Evolutionary conservation across 2,888 invertebrate genomes (phyloP).

Genomic region (Augiades crinisus): DNA sequence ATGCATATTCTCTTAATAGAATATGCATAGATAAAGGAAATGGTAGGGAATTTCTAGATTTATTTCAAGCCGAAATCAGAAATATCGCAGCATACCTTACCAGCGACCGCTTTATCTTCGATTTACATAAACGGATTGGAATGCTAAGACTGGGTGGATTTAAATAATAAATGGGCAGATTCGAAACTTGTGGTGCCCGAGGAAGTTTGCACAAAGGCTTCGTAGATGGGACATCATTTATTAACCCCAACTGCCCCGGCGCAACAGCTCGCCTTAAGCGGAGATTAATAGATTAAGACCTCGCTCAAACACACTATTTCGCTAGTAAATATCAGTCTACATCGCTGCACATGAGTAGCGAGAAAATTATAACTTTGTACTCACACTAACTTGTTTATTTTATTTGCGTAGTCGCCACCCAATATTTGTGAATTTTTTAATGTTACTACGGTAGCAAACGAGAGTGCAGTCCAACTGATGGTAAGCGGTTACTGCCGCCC

Average conservation of each 20-base stretch:
- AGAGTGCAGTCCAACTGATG: no score
- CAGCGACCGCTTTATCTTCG: constrained; percentile 53
- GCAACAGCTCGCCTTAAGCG: constrained; percentile 39
- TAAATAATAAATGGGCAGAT: constrained; percentile 60
- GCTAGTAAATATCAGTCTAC: no score
- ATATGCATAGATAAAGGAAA: neutral
- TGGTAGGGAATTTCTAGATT: neutral
- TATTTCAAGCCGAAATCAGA: neutral
- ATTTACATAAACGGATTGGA: constrained; percentile 68
- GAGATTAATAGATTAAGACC: constrained; percentile 55
- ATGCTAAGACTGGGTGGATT: constrained; percentile 58
- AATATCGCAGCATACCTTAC: constrained; percentile 33
- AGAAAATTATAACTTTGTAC: no score
- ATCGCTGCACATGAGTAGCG: no score
- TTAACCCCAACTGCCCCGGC: constrained; percentile 44
- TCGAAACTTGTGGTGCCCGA: constrained; percentile 37
- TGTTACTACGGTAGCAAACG: no score
- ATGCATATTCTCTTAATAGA: no score
- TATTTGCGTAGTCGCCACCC: no score
- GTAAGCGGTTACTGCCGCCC: no score
- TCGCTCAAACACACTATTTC: constrained; percentile 35
- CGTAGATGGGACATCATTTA: constrained; percentile 47
- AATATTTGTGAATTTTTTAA: no score
- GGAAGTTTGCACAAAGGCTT: constrained; percentile 41
- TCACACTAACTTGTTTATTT: no score